phyloP scores from a whole-genome alignment of 2,113 vertebrate species.

The Cryptotis parvus region DNA sequence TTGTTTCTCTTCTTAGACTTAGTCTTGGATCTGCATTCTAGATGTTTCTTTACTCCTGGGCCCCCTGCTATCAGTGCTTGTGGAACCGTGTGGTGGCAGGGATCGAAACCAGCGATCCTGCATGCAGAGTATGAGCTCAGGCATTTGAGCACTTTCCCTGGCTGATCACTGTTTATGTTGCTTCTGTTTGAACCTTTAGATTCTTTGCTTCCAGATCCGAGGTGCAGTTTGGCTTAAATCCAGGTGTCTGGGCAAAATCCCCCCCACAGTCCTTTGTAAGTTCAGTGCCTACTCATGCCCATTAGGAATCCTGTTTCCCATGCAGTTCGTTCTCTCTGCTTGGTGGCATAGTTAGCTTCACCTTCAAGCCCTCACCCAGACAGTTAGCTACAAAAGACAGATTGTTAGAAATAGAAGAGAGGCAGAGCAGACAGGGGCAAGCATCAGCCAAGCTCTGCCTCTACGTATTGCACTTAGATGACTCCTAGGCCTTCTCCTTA shows the following conservation, averaged over 20 bases:
- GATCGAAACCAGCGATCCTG: no score
- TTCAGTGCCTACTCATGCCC: background rate
- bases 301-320: background rate
- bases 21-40: background rate
- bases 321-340: background rate
- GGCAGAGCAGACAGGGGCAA: no score
- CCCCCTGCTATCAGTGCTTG: no score
- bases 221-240: background rate
- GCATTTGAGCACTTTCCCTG: no score
- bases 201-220: background rate
- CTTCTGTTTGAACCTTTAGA: conserved; percentile 19
- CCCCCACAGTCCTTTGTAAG: background rate
- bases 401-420: background rate
- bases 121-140: no score
- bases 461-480: accelerated
- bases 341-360: background rate
- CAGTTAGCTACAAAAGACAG: background rate
- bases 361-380: background rate
- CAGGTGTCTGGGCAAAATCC: background rate
- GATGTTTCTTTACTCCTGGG: background rate
- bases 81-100: no score
- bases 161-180: background rate
- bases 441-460: background rate
- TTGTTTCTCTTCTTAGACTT: no score
- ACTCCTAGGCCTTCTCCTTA: background rate